Base-by-base conservation (phyloP, 2,113 vertebrate genomes). In the Pontoporia blainvillei region DNA sequence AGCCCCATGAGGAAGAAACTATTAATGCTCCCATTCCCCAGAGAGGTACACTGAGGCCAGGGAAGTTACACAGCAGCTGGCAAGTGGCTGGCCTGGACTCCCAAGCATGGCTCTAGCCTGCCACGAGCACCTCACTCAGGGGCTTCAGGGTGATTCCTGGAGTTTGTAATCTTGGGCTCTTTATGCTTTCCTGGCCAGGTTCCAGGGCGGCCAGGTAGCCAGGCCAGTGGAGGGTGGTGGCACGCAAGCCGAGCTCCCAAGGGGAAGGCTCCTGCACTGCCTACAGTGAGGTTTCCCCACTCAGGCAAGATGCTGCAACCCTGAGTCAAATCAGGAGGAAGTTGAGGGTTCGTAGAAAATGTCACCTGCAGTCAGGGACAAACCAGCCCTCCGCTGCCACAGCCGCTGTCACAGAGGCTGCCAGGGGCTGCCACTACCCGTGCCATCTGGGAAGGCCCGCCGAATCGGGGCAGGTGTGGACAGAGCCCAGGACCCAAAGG, bases 281-380 rank as follows among this genome's bases (percentile, higher is more conserved):
- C 66, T 18, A 4, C 3, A 0, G n/a, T 1, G 61, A 96, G 76
- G 66, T 15, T 90, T 72, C 85, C 90, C 81, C 59, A 46, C 71
- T 62, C 54, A 4, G 14, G 20, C 84, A 18, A 27, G 62, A 61
- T 2, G 21, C 88, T 59, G n/a, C 54, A 76, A 61, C 29, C 41
- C 44, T 97, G 96, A 97, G 78, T 97, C 96, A 98, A 34, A 97
- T 73, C 96, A 54, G 67, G 92, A 98, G 95, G 91, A 97, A 98
- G 92, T 29, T 94, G 97, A 96, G 93, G 93, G 86, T 90, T 97
- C 1, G 1, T 69, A 91, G 90, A 91, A 88, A 94, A 93, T 94
- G 95, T 97, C 97, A 94, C 78, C 62, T 7, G 7, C 20, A 12
- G 39, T 64, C 64, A 12, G 79, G 49, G 81, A 72, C 67, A 83